Base-by-base conservation (phyloP, 2,888 invertebrate species). In the Synergus itoensis region DNA sequence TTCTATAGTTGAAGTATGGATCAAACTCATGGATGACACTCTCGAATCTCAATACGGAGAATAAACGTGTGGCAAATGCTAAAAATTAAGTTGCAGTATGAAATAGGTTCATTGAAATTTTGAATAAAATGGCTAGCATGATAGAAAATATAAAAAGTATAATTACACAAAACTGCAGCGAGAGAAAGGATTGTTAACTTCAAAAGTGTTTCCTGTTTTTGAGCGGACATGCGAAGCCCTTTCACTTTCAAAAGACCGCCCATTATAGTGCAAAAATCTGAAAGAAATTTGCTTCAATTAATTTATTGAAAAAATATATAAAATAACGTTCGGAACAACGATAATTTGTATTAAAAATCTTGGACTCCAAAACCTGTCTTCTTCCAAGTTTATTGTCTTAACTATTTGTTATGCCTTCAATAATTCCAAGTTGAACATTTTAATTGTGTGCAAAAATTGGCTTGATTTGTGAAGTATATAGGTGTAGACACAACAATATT, bases 1-100 rank as follows among this genome's bases (percentile, higher is more conserved):
- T 98, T 86, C 99, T 95, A 91, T 99, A 99, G 93, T 99, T 99
- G 93, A 99, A 99, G 91, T 99, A 99, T 0, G 98, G 99, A 95
- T 99, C 99, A 92, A 99, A 99, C 93, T 99, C 99, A 90, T 99
- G 99, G 89, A 99, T 99, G 16, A 99, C 98, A 92, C 98, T 98
- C 93, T 99, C 99, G 92, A 98, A 99, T 79, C 98, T 95, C 82
- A 99, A 93, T 16, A 99, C 99, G 41, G 99, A 99, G 92, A 99
- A 99, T 77, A 99, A 93, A 80, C 99, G 95, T 1, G 98, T 97
- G 57, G 97, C 97, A 93, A 99, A 99, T 62, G 99, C 98, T 98
- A 91, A 79, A 94, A 95, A 85, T 80, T 75, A 78, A 77, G 45
- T 36, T 11, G 62, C 40, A 78, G 62, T 36, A 48, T 16, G 36